Conservation (phyloP, 2,888 invertebrate genomes). For the Hetaerina titia region DNA sequence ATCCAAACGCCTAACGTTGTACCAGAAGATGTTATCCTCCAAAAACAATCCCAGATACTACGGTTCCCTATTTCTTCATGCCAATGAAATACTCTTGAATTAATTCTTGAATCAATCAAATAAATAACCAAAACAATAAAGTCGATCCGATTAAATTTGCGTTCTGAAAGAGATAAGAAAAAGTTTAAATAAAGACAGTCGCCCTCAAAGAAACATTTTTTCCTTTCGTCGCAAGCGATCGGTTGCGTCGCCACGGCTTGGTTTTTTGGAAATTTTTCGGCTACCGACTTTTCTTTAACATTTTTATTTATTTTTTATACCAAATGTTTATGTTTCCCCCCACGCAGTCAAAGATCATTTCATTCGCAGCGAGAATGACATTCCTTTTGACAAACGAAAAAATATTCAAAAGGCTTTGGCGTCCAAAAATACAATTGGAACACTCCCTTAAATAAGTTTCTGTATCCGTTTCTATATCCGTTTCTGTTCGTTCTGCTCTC, state of each 20-base stretch:
- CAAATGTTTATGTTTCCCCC: not conserved
- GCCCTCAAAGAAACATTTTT: not conserved
- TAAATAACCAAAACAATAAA: too few relatives aligned
- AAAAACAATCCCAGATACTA: too few relatives aligned
- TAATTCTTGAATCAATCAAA: too few relatives aligned
- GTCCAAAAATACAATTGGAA: not conserved
- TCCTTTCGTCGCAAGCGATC: not conserved
- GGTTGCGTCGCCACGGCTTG: not conserved
- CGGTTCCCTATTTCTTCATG: too few relatives aligned
- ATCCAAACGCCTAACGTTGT: too few relatives aligned
- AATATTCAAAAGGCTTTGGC: not conserved
- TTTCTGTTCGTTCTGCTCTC: not conserved
- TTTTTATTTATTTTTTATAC: not conserved
- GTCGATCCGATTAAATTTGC: too few relatives aligned
- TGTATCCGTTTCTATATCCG: not conserved
- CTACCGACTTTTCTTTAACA: not conserved
- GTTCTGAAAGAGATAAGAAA: too few relatives aligned
- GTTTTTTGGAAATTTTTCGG: not conserved
- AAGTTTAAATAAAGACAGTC: too few relatives aligned
- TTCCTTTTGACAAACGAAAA: not conserved
- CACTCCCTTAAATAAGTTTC: not conserved
- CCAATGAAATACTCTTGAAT: too few relatives aligned
- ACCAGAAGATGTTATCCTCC: too few relatives aligned
- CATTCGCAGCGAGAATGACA: not conserved
- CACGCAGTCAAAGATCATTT: not conserved